Evolutionary conservation across 35 echinoderm and acorn worm species (phyloP), one percentile per base, ranked within the genome.

Genomic region (Ptychodera flava): DNA sequence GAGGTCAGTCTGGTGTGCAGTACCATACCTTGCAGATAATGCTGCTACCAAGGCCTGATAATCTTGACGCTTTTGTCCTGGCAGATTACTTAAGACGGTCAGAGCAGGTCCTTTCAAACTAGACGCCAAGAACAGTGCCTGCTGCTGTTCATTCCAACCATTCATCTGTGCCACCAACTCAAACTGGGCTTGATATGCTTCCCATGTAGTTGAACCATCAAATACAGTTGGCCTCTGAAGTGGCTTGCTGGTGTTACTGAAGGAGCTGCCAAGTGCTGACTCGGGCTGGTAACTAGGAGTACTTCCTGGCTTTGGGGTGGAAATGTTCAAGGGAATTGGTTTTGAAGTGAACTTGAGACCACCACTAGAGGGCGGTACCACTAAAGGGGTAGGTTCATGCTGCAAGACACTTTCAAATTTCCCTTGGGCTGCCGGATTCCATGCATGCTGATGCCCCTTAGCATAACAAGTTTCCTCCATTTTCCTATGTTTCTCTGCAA

Each of bases 141-240:
- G 85, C 31, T 30, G 33, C 34, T 53, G 15, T 1, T 37, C 76
- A 80, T 38, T 29, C 91, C 91, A 92, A 16, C 78, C 37, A 85
- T 92, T 88, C 29, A 92, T 33, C 76, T 92, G 53, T 37, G 91
- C 34, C 14, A 89, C 33, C 30, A 89, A 32, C 36, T 89, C 82
- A 77, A 92, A 92, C 36, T 92, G 91, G 0, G 85, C 81, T 27
- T 52, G 28, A 36, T 92, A 92, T 28, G 88, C 91, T 16, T 83
- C 37, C 91, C 91, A 92, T 2, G 53, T 29, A 30, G 53, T 85
- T 1, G 91, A 38, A 6, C 91, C 86, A 77, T 92, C 86, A 75
- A 33, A 91, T 29, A 16, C n/a, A 15, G 90, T 52, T 0, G 81
- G 53, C 1, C 52, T 36, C 45, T 22, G 45, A 64, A 64, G 45